These are phyloP conservation scores for Neelides folsomi DNA, from an alignment of 2,888 invertebrate species.

Conservation along the genomic window DNA sequence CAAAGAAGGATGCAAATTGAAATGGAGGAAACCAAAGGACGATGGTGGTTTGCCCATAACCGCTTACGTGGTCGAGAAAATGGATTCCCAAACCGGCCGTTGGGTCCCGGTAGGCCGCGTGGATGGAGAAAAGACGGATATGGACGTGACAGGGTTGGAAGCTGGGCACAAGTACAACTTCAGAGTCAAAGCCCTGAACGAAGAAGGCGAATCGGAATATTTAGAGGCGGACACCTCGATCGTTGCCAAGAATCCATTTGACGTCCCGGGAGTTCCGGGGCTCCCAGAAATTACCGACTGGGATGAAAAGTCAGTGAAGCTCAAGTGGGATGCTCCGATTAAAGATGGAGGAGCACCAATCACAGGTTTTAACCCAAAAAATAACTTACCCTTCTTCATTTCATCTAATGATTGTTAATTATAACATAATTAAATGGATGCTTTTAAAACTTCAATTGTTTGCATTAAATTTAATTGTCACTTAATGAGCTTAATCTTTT, in stretches of 20 bases:
- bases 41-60: slow-evolving; percentile 86
- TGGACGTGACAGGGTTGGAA: slow-evolving; percentile 74
- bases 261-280: slow-evolving; percentile 68
- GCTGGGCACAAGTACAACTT: slow-evolving; percentile 95
- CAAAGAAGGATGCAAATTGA: slow-evolving; percentile 82
- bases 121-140: slow-evolving; percentile 59
- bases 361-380: slow-evolving; percentile 44
- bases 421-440: too few species aligned
- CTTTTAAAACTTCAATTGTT: too few species aligned
- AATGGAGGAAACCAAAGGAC: slow-evolving; percentile 91
- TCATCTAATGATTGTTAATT: too few species aligned
- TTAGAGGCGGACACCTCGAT: slow-evolving; percentile 75
- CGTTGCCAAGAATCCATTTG: slow-evolving; percentile 94
- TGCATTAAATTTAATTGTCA: too few species aligned
- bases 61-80: slow-evolving; percentile 85
- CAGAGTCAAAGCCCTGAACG: slow-evolving; percentile 90
- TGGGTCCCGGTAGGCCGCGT: slow-evolving; percentile 63
- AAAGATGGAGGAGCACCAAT: slow-evolving; percentile 78
- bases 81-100: slow-evolving; percentile 73
- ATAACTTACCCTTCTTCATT: too few species aligned
- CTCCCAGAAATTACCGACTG: slow-evolving; percentile 79
- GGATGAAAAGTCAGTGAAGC: slow-evolving; percentile 77
- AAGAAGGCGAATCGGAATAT: slow-evolving; percentile 93
- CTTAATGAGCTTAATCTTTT: too few species aligned
- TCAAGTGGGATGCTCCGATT: slow-evolving; percentile 81